Evolutionary conservation across 2,113 vertebrate genomes (phyloP).

Genomic region (Sapayoa aenigma): DNA sequence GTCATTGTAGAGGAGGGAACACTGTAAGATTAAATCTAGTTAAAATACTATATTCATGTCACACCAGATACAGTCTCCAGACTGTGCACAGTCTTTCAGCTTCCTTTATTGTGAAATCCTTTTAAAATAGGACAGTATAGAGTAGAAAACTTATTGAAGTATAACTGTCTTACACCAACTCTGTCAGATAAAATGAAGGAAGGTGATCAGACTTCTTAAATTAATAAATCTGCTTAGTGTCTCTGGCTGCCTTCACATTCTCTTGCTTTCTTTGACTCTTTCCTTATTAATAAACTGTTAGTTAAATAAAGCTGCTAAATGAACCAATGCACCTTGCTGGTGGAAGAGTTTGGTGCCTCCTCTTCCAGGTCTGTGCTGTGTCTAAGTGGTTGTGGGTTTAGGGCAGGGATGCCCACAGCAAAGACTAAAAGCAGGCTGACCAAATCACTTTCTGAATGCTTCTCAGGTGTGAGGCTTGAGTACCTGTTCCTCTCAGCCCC

Average conservation of each 20-base stretch:
- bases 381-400: background rate
- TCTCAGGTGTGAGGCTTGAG: slow-evolving; percentile 47
- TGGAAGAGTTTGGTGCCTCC: background rate
- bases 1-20: slow-evolving; percentile 40
- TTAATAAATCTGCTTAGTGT: background rate
- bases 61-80: slow-evolving; percentile 41
- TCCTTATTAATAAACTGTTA: slow-evolving; percentile 3
- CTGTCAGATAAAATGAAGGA: slow-evolving; percentile 19
- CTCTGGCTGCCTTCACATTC: background rate
- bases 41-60: slow-evolving; percentile 52
- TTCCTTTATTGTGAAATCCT: slow-evolving; percentile 42
- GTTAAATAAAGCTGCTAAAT: background rate
- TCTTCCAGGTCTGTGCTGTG: background rate
- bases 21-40: slow-evolving; percentile 39
- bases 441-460: background rate
- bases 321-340: background rate
- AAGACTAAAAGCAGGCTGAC: background rate
- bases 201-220: background rate
- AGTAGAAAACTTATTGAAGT: slow-evolving; percentile 34
- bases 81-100: slow-evolving; percentile 42
- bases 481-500: background rate
- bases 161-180: slow-evolving; percentile 13
- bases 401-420: background rate
- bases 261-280: background rate
- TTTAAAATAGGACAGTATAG: slow-evolving; percentile 39